phyloP scores from a whole-genome alignment of 92 coral and sea anemone species.

The Epizoanthus rinbou region DNA sequence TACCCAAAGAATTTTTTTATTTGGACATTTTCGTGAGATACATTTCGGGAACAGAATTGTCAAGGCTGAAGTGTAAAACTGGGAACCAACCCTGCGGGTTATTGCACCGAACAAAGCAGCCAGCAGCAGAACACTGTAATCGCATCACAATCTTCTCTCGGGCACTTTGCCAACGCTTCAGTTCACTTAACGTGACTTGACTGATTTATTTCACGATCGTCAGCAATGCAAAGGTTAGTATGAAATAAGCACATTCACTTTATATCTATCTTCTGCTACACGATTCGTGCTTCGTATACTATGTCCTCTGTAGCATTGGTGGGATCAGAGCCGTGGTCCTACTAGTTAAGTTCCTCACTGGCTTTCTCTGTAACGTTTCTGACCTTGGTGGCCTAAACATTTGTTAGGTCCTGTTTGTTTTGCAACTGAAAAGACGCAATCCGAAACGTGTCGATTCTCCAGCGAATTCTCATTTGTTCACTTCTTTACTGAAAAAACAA shows the following conservation, averaged over 20 bases:
- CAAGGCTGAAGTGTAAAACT: not conserved
- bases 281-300: not conserved
- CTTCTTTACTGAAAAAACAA: not conserved
- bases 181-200: not conserved
- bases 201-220: not conserved
- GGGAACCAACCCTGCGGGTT: not conserved
- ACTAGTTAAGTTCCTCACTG: too few species aligned
- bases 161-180: not conserved
- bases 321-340: not conserved
- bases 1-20: not conserved
- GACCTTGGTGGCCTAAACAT: too few species aligned
- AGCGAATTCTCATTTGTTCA: not conserved
- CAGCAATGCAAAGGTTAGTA: constrained; percentile 38
- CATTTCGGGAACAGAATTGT: not conserved
- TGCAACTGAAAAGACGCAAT: not conserved
- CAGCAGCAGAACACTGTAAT: not conserved
- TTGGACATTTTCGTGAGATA: constrained; percentile 11
- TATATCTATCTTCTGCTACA: not conserved
- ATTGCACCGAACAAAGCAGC: not conserved
- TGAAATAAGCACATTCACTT: not conserved
- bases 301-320: not conserved
- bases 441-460: not conserved
- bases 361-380: too few species aligned
- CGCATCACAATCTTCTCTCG: not conserved
- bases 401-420: not conserved